Conservation (phyloP, 2,888 invertebrate species). For the Conops quadrifasciatus region DNA sequence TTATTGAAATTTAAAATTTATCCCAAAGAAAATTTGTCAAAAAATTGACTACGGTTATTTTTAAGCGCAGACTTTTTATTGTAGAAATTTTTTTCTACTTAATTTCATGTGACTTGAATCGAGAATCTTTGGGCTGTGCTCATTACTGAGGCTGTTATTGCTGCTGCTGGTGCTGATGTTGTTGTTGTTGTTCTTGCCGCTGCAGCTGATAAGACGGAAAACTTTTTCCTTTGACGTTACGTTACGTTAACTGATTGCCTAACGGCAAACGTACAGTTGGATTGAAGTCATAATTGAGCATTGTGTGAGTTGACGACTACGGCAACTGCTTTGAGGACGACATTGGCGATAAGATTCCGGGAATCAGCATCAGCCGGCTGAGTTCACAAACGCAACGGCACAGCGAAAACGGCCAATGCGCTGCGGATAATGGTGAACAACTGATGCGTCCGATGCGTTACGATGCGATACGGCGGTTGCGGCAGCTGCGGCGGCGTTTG, state of each 20-base stretch:
- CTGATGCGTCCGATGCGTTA: constrained; percentile 22
- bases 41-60: no score
- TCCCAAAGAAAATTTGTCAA: no score
- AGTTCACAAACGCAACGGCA: not conserved
- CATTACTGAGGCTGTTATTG: not conserved
- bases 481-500: not conserved
- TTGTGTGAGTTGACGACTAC: not conserved
- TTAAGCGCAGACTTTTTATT: no score
- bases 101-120: no score
- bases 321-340: constrained; percentile 43
- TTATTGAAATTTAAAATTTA: no score
- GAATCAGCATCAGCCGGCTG: constrained; percentile 16
- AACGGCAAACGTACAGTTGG: constrained; percentile 45
- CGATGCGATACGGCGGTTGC: constrained; percentile 17
- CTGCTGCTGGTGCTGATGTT: constrained; percentile 2
- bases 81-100: no score
- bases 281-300: constrained; percentile 51
- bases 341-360: constrained; percentile 36
- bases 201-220: constrained; percentile 45
- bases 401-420: constrained; percentile 10
- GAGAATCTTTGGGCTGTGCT: no score
- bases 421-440: constrained; percentile 10
- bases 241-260: constrained; percentile 44
- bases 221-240: constrained; percentile 39
- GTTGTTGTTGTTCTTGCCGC: constrained; percentile 22